These are phyloP conservation scores for Brachynemurus nebulosus DNA, from an alignment of 2,888 invertebrate species.

Conservation along the genomic window DNA sequence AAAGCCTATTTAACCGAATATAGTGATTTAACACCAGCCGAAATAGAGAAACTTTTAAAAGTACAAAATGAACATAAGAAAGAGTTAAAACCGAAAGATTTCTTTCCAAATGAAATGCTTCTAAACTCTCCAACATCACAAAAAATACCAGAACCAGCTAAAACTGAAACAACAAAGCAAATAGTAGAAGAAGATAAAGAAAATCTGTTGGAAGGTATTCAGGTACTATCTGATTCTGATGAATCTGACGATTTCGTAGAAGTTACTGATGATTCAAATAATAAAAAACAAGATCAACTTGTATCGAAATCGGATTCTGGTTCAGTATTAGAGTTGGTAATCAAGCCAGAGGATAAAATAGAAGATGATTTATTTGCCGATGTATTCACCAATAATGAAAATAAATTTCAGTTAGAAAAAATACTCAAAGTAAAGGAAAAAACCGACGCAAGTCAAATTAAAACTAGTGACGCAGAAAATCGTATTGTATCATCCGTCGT, in stretches of 20 bases:
- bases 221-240: constrained; percentile 25
- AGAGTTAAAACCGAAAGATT: constrained; percentile 7
- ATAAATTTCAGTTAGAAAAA: not conserved
- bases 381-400: constrained; percentile 34
- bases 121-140: constrained; percentile 13
- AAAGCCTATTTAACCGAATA: constrained; percentile 62
- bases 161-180: not conserved
- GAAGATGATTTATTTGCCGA: constrained; percentile 57
- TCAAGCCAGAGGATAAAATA: constrained; percentile 32
- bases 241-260: constrained; percentile 36
- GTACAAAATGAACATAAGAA: constrained; percentile 7
- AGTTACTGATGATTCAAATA: constrained; percentile 25
- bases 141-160: not conserved
- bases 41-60: constrained; percentile 44
- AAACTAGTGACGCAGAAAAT: not conserved
- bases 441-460: not conserved
- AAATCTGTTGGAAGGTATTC: constrained; percentile 23
- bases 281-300: not conserved
- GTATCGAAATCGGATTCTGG: constrained; percentile 4
- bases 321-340: constrained; percentile 28
- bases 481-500: not conserved
- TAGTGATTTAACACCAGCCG: constrained; percentile 55
- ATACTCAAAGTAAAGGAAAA: no score
- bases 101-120: constrained; percentile 8
- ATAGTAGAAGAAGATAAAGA: constrained; percentile 5